Evolutionary conservation across 2,888 invertebrate genomes (phyloP), one percentile per base, ranked within the genome.

Genomic region (Lomographa bimaculata): DNA sequence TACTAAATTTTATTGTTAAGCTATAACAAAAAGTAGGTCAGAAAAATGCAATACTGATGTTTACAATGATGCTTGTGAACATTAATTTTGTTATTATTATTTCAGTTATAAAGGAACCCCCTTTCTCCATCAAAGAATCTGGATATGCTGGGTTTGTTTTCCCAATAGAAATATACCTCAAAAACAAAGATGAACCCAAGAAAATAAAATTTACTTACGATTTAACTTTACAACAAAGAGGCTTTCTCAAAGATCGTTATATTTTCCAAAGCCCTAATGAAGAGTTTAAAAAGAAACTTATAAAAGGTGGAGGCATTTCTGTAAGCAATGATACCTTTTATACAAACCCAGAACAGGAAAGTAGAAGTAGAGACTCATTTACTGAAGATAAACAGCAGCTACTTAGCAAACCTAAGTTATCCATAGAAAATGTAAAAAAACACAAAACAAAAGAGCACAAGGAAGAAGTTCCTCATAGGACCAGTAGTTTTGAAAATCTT

Each of bases 101-200:
- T 93, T 29, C 90, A 97, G 97, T 95, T 60, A 90, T 96, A 1
- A 97, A 96, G 70, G 96, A 97, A 54, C 97, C 98, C 30, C 98
- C 98, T 1, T 98, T 96, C 83, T 87, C 92, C 29, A 92, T 98
- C 14, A 94, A 94, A 60, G 98, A 98, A 77, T 95, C 96, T n/a
- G 98, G 98, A 3, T 98, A 98, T 91, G 98, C 97, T 43, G 97
- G 98, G 16, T 98, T 98, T 77, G 90, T 92, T 27, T 90, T 98
- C 43, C 95, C 95, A 0, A 97, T 98, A 63, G 97, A 98, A 69
- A 94, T 98, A 55, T 94, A 96, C 77, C 90, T 97, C 54, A 95
- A 93, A 59, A 97, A 96, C 77, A 95, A 95, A 73, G 96, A 96
- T 76, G 97, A 97, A 69, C 97, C 97, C 5, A 96, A 95, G 74